Evolutionary conservation across 2,797 vertebrate species (phyloP).

Genomic region (Falco concolor): DNA sequence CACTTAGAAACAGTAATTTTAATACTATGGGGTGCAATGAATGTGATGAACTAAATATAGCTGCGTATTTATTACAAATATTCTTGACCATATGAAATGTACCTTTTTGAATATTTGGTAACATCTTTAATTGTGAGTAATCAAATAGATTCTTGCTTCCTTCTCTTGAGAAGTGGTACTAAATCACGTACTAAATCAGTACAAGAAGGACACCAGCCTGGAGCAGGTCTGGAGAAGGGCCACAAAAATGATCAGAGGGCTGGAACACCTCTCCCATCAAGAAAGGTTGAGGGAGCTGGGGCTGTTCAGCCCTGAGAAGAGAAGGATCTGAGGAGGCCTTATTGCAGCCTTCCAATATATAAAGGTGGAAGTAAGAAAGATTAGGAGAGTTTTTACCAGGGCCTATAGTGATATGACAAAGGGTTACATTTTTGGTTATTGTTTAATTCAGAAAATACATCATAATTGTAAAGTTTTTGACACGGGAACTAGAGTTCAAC

Average conservation of each 20-base stretch:
- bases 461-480: background rate
- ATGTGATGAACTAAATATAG: background rate
- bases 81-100: background rate
- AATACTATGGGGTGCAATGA: background rate
- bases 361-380: background rate
- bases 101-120: background rate
- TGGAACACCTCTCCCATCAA: background rate
- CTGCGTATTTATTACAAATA: background rate
- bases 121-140: background rate
- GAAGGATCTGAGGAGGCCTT: background rate
- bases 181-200: background rate
- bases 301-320: background rate
- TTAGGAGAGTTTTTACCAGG: background rate
- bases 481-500: background rate
- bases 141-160: background rate
- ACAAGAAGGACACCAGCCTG: background rate
- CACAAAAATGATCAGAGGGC: background rate
- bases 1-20: background rate
- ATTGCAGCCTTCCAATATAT: background rate
- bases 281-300: background rate
- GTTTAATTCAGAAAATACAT: background rate
- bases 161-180: background rate
- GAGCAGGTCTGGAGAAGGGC: background rate
- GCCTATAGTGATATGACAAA: background rate
- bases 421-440: background rate